Percentiles rank a stretch among this genome's conserved stretches.
Conservation (phyloP, 2,888 invertebrate species). For the Aspidapion aeneum region DNA sequence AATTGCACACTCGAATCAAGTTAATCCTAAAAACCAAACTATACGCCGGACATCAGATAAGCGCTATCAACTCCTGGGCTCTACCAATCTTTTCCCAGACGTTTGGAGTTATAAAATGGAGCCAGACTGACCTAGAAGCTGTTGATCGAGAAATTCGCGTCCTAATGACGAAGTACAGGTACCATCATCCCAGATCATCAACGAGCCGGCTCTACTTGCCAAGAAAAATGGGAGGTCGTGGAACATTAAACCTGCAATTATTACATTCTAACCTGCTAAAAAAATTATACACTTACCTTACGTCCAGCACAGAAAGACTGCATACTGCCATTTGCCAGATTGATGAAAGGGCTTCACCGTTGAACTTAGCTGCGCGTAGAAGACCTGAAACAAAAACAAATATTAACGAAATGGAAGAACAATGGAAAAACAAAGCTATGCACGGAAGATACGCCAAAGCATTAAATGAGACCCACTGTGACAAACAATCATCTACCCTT, state of each 20-base stretch:
- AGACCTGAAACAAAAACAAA: neutral
- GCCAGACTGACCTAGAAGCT: neutral
- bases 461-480: neutral
- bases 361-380: neutral
- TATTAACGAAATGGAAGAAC: neutral
- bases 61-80: no score
- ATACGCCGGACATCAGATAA: no score
- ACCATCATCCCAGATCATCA: neutral
- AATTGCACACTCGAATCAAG: neutral
- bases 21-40: no score
- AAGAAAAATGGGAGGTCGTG: slow-evolving; percentile 1
- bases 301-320: neutral
- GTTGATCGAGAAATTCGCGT: neutral
- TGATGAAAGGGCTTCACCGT: neutral
- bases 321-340: neutral
- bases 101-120: no score
- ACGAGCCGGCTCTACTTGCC: neutral
- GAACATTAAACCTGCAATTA: neutral
- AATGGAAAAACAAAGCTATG: slow-evolving; percentile 5
- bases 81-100: no score
- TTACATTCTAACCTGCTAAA: neutral
- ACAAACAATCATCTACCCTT: neutral
- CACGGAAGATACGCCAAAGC: slow-evolving; percentile 3
- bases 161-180: neutral
- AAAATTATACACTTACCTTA: slow-evolving; percentile 4